A percentile compares a stretch with the other conserved stretches of the same genome.
These are phyloP conservation scores for Thymelicus acteon DNA, from an alignment of 2,888 invertebrate species.

Conservation along the genomic window DNA sequence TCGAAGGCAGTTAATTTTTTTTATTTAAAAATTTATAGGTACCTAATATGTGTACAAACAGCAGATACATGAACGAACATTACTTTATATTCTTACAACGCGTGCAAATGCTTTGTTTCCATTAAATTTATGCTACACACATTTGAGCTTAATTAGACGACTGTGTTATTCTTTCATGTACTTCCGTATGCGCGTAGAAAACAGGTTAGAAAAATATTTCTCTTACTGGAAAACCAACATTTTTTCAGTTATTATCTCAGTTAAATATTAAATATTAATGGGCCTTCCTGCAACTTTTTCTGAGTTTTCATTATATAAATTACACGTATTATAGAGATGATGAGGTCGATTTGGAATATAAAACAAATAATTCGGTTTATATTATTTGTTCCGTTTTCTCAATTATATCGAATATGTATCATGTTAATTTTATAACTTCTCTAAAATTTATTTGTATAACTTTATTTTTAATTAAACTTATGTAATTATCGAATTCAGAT, in stretches of 20 bases:
- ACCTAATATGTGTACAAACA: no score
- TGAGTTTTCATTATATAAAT: not conserved
- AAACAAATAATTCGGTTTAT: no score
- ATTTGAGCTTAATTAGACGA: slow-evolving; percentile 13
- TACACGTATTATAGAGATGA: no score
- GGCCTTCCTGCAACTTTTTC: not conserved
- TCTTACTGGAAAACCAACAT: slow-evolving; percentile 10
- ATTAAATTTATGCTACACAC: slow-evolving; percentile 3
- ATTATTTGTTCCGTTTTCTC: no score
- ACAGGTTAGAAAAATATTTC: slow-evolving; percentile 54
- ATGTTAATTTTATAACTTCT: no score
- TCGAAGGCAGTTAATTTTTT: no score
- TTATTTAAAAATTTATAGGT: no score
- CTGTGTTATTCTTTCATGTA: slow-evolving; percentile 49
- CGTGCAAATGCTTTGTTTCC: not conserved
- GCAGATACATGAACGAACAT: not conserved
- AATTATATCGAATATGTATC: no score
- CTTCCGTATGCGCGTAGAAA: slow-evolving; percentile 44
- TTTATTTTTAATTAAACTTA: no score
- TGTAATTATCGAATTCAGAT: no score
- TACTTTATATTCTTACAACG: not conserved
- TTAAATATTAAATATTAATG: not conserved
- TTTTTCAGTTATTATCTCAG: slow-evolving; percentile 13
- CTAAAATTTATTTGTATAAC: no score
- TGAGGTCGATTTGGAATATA: no score